Evolutionary conservation across 2,113 vertebrate species (phyloP).

Genomic region (Haliaeetus leucogaster): DNA sequence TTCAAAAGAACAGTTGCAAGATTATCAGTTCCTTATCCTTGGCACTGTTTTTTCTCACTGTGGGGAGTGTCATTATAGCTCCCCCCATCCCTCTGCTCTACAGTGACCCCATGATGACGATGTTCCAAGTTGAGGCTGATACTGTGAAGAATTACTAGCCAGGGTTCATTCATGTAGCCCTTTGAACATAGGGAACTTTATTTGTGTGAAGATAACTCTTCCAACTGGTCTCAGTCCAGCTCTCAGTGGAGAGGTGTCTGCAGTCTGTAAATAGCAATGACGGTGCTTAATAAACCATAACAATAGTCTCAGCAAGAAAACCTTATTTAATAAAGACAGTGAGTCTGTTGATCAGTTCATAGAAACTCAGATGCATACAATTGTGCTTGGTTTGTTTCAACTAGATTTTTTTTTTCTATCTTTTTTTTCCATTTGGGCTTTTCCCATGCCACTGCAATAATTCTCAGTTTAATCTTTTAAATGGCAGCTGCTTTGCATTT

Average conservation of each 20-base stretch:
- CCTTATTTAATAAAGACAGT: neutral
- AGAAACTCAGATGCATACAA: neutral
- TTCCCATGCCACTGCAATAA: neutral
- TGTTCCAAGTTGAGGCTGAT: neutral
- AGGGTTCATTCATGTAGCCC: neutral
- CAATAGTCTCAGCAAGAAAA: neutral
- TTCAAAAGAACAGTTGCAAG: neutral
- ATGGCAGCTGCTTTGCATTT: neutral
- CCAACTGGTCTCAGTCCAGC: neutral
- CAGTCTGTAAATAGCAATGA: neutral
- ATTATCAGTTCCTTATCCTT: neutral
- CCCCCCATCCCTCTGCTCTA: neutral
- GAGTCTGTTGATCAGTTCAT: neutral
- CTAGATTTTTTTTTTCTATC: neutral
- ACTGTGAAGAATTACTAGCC: neutral
- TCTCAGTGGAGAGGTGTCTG: neutral
- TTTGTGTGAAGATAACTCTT: neutral
- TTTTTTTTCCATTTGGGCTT: neutral
- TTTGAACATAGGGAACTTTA: neutral
- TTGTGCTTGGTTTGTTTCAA: neutral
- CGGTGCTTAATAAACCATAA: neutral
- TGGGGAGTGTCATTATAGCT: neutral
- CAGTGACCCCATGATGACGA: accelerated
- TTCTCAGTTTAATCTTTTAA: neutral
- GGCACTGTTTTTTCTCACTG: neutral